Evolutionary conservation across 1,140 invertebrate genomes (phyloP), one percentile per base, ranked within the genome.

Genomic region (Meloidogyne hapla): DNA sequence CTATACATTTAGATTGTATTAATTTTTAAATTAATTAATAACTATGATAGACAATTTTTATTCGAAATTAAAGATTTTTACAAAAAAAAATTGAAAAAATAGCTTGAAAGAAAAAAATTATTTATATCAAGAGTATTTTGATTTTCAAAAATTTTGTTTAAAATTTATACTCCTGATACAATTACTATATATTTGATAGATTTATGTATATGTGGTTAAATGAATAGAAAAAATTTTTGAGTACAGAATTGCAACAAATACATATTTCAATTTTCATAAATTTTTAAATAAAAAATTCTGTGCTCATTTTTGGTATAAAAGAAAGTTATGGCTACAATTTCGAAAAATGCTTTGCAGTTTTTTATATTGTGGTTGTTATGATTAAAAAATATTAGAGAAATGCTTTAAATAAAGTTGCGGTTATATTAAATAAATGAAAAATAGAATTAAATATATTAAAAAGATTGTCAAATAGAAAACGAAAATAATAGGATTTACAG

Each of bases 381-480:
- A n/a, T n/a, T 56, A 5, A 56, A 56, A 56, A 56, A 56, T 56
- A 18, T 56, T 56, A 56, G 18, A 56, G n/a, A 6, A n/a, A n/a
- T 56, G 48, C 4, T n/a, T 10, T 64, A 9, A 26, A 26, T 9
- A 64, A 64, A 64, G 62, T 23, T 23, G 21, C 10, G 62, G 21
- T 64, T 64, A 64, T 64, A 23, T 23, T 9, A 23, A 23, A 23
- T 23, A 26, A 26, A 26, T 64, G 62, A 64, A 26, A n/a, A 64
- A 10, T 26, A 26, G 12, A 64, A 64, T 23, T 64, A 26, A 23
- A 23, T 64, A 23, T 26, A n/a, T 64, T 12, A 64, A 64, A 23
- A 26, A 26, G 62, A 64, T 23, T 23, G 62, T 10, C 10, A 64
- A 64, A 64, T 64, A 26, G 62, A 64, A 64, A 64, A 64, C 26